These are phyloP conservation scores for Actenoides hombroni DNA, from an alignment of 2,113 vertebrate genomes.

Conservation along the genomic window DNA sequence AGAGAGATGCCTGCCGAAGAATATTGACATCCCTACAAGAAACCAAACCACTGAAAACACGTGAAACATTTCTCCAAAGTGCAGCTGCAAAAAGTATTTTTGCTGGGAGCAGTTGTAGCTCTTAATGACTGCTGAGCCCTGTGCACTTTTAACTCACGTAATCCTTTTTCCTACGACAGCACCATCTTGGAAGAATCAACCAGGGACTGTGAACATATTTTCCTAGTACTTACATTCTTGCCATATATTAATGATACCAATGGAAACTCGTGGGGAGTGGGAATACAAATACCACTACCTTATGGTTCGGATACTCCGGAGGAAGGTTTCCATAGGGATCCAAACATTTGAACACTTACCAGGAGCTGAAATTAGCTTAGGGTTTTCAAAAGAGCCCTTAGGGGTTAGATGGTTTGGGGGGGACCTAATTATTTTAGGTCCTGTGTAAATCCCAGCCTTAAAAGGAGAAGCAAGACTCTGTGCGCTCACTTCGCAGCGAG, in stretches of 20 bases:
- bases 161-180: conserved; percentile 75
- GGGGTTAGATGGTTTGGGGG: neutral
- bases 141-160: conserved; percentile 68
- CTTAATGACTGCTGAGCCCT: conserved; percentile 54
- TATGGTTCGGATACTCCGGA: neutral
- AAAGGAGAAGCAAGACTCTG: neutral
- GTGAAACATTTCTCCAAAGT: conserved; percentile 52
- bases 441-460: neutral
- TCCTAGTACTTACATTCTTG: conserved; percentile 71
- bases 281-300: conserved; percentile 44
- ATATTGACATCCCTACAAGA: neutral
- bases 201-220: conserved; percentile 63
- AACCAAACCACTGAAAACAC: conserved; percentile 31
- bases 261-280: conserved; percentile 18
- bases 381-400: conserved; percentile 5
- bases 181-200: conserved; percentile 66
- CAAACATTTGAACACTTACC: conserved; percentile 28
- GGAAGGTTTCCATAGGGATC: conserved; percentile 51
- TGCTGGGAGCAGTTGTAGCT: conserved; percentile 69
- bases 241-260: conserved; percentile 40
- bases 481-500: neutral
- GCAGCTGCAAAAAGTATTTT: conserved; percentile 71
- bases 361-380: conserved; percentile 47
- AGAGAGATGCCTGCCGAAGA: neutral
- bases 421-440: conserved; percentile 22